These are phyloP conservation scores for Drosophila kikkawai DNA, from an alignment of 1,140 invertebrate genomes.

Conservation along the genomic window DNA sequence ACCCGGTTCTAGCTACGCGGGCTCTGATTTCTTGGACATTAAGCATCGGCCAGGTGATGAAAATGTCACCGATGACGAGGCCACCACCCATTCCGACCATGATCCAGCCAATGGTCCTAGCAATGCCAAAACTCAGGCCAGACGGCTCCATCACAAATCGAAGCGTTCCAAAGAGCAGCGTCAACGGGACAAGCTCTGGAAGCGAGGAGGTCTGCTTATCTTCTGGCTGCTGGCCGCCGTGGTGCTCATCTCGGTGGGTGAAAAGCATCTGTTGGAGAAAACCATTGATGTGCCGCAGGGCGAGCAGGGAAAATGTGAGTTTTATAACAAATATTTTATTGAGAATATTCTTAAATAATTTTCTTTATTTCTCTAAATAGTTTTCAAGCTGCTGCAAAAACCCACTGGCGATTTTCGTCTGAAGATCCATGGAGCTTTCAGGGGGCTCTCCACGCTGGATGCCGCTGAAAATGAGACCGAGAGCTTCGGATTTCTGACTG, in stretches of 20 bases:
- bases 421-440: constrained; percentile 68
- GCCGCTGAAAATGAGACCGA: constrained; percentile 47
- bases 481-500: constrained; percentile 54
- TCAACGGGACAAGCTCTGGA: constrained; percentile 60
- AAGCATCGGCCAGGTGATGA: constrained; percentile 45
- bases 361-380: constrained; percentile 13
- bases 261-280: constrained; percentile 80
- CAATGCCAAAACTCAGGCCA: constrained; percentile 66
- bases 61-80: constrained; percentile 74
- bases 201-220: constrained; percentile 58
- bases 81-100: constrained; percentile 75
- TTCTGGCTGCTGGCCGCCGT: constrained; percentile 73
- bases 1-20: constrained; percentile 58
- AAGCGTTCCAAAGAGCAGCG: constrained; percentile 71
- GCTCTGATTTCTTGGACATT: constrained; percentile 71
- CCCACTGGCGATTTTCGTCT: constrained; percentile 75
- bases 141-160: constrained; percentile 63
- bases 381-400: constrained; percentile 67
- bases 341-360: background rate
- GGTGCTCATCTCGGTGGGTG: constrained; percentile 70
- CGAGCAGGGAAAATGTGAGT: constrained; percentile 66
- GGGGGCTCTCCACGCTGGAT: constrained; percentile 31
- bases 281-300: constrained; percentile 72
- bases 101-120: constrained; percentile 62
- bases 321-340: background rate